Percentiles rank a stretch among this genome's conserved stretches.
These are phyloP conservation scores for Hypotaenidia okinawae DNA, from an alignment of 2,797 vertebrate genomes.

Conservation along the genomic window DNA sequence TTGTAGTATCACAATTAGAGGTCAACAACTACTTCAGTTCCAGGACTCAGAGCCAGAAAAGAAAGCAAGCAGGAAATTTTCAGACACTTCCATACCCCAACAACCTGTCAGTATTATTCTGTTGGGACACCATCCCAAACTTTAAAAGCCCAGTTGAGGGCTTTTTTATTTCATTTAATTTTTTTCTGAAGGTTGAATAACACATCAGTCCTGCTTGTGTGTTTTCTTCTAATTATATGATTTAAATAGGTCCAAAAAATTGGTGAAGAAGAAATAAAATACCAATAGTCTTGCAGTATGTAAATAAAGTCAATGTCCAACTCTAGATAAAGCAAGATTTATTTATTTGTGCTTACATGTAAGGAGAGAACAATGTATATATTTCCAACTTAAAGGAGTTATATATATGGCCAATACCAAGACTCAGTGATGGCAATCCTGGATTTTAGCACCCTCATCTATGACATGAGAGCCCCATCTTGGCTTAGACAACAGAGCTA, in stretches of 20 bases:
- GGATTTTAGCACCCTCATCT: neutral
- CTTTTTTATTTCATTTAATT: neutral
- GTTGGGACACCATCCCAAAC: neutral
- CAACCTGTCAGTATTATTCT: neutral
- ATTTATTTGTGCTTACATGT: neutral
- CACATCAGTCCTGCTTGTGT: neutral
- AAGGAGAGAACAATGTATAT: neutral
- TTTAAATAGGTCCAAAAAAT: neutral
- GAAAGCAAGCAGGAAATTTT: neutral
- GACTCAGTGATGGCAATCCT: neutral
- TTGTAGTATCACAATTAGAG: neutral
- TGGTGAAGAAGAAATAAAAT: neutral
- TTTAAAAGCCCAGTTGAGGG: neutral
- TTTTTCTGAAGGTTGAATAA: neutral
- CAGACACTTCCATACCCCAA: neutral
- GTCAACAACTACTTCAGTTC: slow-evolving; percentile 1
- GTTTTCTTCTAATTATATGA: neutral
- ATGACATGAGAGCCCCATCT: neutral
- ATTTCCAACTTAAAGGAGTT: neutral
- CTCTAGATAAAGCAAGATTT: neutral
- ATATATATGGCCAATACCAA: neutral
- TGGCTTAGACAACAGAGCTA: neutral
- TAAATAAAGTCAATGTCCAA: neutral
- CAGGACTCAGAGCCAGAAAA: neutral
- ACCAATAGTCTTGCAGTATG: neutral